These are phyloP conservation scores for Graphium colonna DNA, from an alignment of 2,888 invertebrate species.

Conservation along the genomic window DNA sequence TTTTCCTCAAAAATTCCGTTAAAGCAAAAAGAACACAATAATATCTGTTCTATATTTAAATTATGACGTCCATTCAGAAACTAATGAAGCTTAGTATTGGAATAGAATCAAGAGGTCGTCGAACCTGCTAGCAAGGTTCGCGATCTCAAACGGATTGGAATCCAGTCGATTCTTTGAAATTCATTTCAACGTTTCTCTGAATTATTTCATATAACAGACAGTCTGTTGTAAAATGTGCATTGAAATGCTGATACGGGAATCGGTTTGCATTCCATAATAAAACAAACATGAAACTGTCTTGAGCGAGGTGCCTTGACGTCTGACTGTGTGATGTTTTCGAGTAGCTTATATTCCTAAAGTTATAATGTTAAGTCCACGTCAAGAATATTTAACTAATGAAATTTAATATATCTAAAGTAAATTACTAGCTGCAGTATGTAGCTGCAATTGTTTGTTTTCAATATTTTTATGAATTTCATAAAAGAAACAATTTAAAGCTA, in stretches of 20 bases:
- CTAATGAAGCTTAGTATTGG: constrained; percentile 11
- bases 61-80: not conserved
- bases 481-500: no score
- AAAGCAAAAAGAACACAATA: constrained; percentile 5
- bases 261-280: not conserved
- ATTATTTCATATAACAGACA: not conserved
- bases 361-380: no score
- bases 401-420: no score
- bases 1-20: no score
- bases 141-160: constrained; percentile 5
- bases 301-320: not conserved
- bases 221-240: not conserved
- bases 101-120: constrained; percentile 5
- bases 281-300: not conserved
- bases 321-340: not conserved
- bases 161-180: not conserved
- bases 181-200: not conserved
- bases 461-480: no score
- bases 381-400: no score
- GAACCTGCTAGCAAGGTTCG: constrained; percentile 6
- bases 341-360: no score
- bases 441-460: no score
- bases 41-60: not conserved
- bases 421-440: no score
- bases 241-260: constrained; percentile 1